Evolutionary conservation across 2,888 invertebrate species (phyloP).

Genomic region (Synanthedon andrenaeformis): DNA sequence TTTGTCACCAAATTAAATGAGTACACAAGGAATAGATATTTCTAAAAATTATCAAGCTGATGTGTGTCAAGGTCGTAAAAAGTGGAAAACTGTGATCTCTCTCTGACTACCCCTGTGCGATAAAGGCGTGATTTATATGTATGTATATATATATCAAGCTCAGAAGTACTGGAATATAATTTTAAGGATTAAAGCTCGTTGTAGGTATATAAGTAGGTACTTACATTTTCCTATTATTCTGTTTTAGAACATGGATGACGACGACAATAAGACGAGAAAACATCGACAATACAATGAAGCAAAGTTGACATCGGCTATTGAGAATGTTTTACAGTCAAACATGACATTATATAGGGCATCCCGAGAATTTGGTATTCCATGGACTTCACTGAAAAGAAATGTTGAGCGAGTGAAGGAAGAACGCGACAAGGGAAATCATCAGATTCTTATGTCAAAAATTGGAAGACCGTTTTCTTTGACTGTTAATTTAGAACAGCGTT

Average conservation of each 20-base stretch:
- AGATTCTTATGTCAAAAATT: conserved; percentile 6
- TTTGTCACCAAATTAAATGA: neutral
- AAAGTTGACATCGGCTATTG: neutral
- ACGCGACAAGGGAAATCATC: conserved; percentile 1
- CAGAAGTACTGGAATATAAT: too few relatives aligned
- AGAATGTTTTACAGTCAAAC: neutral
- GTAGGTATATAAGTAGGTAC: neutral
- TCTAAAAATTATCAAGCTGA: too few relatives aligned
- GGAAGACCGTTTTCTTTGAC: conserved; percentile 8
- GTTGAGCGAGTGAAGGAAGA: conserved; percentile 2
- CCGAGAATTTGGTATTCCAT: conserved; percentile 5
- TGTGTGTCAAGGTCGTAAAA: too few relatives aligned
- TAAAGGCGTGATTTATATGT: too few relatives aligned
- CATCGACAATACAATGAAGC: neutral
- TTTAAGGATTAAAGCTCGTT: too few relatives aligned
- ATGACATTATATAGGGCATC: conserved; percentile 3
- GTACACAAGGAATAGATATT: neutral
- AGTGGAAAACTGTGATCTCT: too few relatives aligned
- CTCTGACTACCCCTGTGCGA: too few relatives aligned
- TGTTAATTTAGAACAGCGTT: conserved; percentile 1
- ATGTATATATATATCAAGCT: too few relatives aligned
- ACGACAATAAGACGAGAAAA: neutral
- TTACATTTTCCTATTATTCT: neutral
- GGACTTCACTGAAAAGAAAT: conserved; percentile 7
- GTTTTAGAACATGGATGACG: neutral